Evolutionary conservation across 2,888 invertebrate species (phyloP), one percentile per base, ranked within the genome.

Genomic region (Latrodectus elegans): DNA sequence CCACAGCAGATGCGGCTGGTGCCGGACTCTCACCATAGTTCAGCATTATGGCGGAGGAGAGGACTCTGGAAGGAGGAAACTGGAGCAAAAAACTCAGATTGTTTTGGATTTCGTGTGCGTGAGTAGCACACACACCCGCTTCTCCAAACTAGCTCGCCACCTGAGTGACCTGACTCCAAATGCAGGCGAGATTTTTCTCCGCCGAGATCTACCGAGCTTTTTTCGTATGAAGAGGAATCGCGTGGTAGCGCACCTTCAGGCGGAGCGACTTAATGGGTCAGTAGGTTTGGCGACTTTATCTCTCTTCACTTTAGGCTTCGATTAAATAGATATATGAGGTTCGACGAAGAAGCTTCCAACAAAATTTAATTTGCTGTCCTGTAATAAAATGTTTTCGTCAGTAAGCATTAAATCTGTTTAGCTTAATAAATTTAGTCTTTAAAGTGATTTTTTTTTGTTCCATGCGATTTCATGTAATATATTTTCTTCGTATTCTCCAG

Each of bases 101-200:
- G 51, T 82, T 82, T 74, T 74, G 83, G 12, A 60, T 60, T 81
- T 80, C 76, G 86, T 87, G 86, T 87, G 85, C 86, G 86, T 87
- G 71, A 79, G 80, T 75, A 86, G 85, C 85, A 15, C 60, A 60
- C 60, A 86, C 85, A 81, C 86, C 68, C 80, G 86, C 86, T 81
- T 73, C 81, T 75, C 84, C 84, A 72, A 84, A 73, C 86, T 65
- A 81, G 81, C 76, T 75, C 60, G 86, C 86, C 86, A 87, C 86
- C 86, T 81, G 81, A 81, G 86, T 87, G 86, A 87, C 86, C 86
- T 71, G 52, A 73, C 86, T 87, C 51, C 74, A 71, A 81, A 81
- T 81, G 81, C 67, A 77, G 55, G 86, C 26, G 52, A 72, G 81
- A 81, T 77, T 81, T 84, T 80, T 86, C 73, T 75, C 75, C 74